Evolutionary conservation across 2,113 vertebrate genomes (phyloP).

Genomic region (Tenebrosternarchus preto): DNA sequence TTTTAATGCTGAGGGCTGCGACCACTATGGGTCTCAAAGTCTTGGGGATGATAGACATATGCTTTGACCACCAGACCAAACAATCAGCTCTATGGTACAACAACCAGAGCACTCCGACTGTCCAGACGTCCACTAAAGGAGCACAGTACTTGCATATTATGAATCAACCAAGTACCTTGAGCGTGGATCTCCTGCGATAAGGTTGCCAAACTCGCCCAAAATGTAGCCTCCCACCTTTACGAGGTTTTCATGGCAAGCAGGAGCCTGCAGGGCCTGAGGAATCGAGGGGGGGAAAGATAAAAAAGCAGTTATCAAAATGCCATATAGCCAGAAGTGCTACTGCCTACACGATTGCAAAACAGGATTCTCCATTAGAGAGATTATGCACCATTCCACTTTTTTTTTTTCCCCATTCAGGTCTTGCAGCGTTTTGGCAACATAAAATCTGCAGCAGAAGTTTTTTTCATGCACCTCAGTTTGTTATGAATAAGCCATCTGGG

Average conservation of each 20-base stretch:
- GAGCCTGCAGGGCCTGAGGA: constrained; percentile 85
- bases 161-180: constrained; percentile 81
- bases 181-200: constrained; percentile 91
- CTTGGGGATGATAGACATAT: too few relatives aligned
- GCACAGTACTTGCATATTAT: too few relatives aligned
- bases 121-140: too few relatives aligned
- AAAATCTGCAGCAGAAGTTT: background rate
- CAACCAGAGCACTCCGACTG: too few relatives aligned
- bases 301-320: background rate
- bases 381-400: background rate
- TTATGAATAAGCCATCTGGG: background rate
- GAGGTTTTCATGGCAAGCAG: constrained; percentile 94
- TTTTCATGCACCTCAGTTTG: background rate
- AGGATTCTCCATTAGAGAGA: background rate
- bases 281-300: background rate
- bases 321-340: background rate
- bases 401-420: background rate
- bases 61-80: too few relatives aligned
- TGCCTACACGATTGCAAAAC: background rate
- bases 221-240: constrained; percentile 94
- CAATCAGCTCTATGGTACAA: too few relatives aligned
- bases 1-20: too few relatives aligned
- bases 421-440: background rate
- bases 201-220: constrained; percentile 90
- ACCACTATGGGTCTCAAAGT: too few relatives aligned